phyloP scores from a whole-genome alignment of 2,113 vertebrate genomes.

The Pithys albifrons region DNA sequence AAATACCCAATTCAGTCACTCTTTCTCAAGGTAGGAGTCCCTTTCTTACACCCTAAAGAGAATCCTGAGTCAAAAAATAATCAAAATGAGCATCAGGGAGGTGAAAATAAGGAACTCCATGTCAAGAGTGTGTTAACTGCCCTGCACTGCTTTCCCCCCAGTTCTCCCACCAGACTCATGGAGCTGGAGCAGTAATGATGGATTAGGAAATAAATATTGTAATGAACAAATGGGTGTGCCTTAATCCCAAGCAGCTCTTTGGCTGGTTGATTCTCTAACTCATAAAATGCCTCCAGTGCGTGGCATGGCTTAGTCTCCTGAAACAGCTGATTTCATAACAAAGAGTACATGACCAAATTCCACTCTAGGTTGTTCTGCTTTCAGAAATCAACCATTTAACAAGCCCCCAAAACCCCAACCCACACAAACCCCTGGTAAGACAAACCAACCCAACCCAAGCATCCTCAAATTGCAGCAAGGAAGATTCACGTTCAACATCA shows the following conservation, averaged over 20 bases:
- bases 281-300: background rate
- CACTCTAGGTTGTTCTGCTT: background rate
- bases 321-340: background rate
- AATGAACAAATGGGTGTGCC: background rate
- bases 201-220: background rate
- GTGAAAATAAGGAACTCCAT: background rate
- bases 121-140: background rate
- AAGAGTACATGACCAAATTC: background rate
- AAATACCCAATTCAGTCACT: background rate
- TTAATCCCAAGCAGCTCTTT: background rate
- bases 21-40: background rate
- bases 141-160: background rate
- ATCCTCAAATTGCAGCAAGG: background rate
- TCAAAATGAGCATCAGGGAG: background rate
- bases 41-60: background rate
- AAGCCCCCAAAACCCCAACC: background rate
- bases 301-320: background rate
- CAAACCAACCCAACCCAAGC: background rate
- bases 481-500: background rate
- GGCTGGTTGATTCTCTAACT: background rate
- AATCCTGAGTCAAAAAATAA: background rate
- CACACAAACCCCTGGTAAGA: background rate
- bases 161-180: background rate
- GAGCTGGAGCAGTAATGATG: background rate
- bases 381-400: background rate